Conservation (phyloP, 2,888 invertebrate species). For the Oasisia sp. region DNA sequence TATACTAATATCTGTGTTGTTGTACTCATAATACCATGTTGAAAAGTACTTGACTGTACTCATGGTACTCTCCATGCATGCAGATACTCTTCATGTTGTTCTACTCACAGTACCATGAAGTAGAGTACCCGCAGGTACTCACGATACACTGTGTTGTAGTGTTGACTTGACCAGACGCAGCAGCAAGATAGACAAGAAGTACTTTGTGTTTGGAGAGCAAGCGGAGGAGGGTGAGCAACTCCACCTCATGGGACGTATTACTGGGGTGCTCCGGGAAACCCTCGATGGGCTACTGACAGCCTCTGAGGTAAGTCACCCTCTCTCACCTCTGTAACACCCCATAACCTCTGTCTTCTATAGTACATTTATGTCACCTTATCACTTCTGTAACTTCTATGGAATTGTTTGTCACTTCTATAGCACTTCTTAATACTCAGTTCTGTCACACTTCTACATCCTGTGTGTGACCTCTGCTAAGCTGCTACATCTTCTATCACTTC, state of each 20-base stretch:
- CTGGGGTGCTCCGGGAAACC: constrained; percentile 54
- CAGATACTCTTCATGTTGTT: background rate
- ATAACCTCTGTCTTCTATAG: background rate
- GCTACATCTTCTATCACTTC: too few relatives aligned
- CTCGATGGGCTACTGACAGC: constrained; percentile 59
- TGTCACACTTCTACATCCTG: too few relatives aligned
- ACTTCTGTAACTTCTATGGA: too few relatives aligned
- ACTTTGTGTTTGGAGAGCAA: constrained; percentile 56
- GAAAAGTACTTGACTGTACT: too few relatives aligned
- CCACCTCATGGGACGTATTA: constrained; percentile 57
- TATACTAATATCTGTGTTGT: too few relatives aligned
- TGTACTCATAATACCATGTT: too few relatives aligned
- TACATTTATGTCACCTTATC: too few relatives aligned
- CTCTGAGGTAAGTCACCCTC: constrained; percentile 53
- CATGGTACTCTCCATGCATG: background rate
- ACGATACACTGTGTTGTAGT: background rate
- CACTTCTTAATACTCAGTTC: too few relatives aligned
- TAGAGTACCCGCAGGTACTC: background rate
- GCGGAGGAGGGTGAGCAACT: constrained; percentile 50
- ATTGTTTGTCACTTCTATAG: too few relatives aligned
- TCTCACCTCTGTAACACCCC: background rate
- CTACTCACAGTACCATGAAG: background rate
- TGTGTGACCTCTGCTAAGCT: too few relatives aligned
- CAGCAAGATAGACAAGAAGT: constrained; percentile 58
- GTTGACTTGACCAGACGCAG: constrained; percentile 29